Percentiles rank a stretch among this genome's conserved stretches.
Evolutionary conservation across 2,113 vertebrate genomes (phyloP).

Genomic region (Cyrtonyx montezumae): DNA sequence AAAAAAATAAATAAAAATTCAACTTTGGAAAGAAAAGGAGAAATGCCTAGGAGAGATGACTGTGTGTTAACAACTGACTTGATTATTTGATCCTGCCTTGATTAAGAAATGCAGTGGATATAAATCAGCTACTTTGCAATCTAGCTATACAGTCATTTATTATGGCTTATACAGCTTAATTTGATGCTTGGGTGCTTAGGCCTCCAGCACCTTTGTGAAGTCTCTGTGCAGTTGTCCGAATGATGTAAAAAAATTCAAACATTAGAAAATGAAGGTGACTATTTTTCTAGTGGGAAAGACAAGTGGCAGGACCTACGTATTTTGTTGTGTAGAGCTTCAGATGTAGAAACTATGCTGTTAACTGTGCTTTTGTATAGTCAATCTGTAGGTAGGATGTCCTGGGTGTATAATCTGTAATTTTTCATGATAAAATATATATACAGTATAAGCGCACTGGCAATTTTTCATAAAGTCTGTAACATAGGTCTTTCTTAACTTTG

Average conservation of each 20-base stretch:
- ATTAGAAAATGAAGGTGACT: not conserved
- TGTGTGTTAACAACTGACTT: not conserved
- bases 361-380: not conserved
- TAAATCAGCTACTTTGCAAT: not conserved
- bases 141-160: not conserved
- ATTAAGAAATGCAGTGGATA: not conserved
- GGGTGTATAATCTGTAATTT: not conserved
- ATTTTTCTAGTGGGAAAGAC: not conserved
- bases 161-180: not conserved
- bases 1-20: not conserved
- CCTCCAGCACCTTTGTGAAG: not conserved
- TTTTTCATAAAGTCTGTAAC: too few relatives aligned
- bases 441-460: too few relatives aligned
- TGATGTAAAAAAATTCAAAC: not conserved
- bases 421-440: not conserved
- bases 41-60: not conserved
- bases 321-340: not conserved
- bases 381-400: not conserved
- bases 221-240: not conserved
- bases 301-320: not conserved
- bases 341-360: not conserved
- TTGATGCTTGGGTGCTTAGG: slow-evolving; percentile 20
- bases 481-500: not conserved
- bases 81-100: not conserved
- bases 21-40: not conserved